These are phyloP conservation scores for Chaenocephalus aceratus DNA, from an alignment of 2,113 vertebrate genomes.

Conservation along the genomic window DNA sequence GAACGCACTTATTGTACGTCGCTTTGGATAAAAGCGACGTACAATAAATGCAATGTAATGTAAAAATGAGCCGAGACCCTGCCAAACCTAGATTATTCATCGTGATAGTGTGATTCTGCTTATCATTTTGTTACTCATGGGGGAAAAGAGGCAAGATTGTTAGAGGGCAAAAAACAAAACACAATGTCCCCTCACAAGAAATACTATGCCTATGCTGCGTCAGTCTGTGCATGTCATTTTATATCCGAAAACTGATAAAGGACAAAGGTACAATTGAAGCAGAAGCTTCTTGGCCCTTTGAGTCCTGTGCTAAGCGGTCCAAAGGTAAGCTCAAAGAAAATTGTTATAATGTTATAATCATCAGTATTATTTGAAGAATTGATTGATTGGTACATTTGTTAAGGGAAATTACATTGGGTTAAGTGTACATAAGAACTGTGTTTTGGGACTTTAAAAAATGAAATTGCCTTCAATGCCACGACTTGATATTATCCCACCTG, in stretches of 20 bases:
- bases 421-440: neutral
- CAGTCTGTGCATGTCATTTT: neutral
- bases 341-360: neutral
- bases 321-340: neutral
- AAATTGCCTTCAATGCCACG: neutral
- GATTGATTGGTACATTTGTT: neutral
- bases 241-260: neutral
- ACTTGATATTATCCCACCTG: neutral
- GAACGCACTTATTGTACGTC: no score
- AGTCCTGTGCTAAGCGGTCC: neutral
- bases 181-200: conserved; percentile 21
- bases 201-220: neutral
- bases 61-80: neutral
- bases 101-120: conserved; percentile 17
- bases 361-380: neutral
- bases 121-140: neutral
- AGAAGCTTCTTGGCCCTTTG: neutral
- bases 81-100: conserved; percentile 13
- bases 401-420: neutral
- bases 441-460: neutral
- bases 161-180: neutral
- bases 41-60: no score
- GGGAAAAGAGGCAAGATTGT: neutral
- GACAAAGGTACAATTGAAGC: neutral
- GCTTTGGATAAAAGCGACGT: no score